These are phyloP conservation scores for Cremastinae sp. DNA, from an alignment of 2,888 invertebrate genomes.

Conservation along the genomic window DNA sequence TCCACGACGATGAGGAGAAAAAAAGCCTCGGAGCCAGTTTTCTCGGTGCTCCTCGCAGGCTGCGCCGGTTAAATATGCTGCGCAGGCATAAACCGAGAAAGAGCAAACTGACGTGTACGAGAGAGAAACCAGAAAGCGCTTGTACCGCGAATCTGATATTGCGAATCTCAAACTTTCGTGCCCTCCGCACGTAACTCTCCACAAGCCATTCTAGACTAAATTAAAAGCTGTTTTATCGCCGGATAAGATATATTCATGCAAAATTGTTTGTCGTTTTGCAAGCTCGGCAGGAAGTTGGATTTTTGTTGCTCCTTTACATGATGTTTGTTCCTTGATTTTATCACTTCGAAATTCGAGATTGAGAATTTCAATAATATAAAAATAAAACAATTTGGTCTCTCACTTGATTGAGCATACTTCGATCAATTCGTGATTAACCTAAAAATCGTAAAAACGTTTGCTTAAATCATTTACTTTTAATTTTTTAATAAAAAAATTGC, in stretches of 20 bases:
- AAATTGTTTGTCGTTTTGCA: background rate
- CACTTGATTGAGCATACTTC: no score
- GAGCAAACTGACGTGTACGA: slow-evolving; percentile 21
- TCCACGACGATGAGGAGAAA: slow-evolving; percentile 48
- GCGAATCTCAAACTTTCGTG: slow-evolving; percentile 37
- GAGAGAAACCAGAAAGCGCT: slow-evolving; percentile 43
- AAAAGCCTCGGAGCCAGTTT: slow-evolving; percentile 74
- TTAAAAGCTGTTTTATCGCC: slow-evolving; percentile 9
- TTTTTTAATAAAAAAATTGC: no score
- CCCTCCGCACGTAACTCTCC: slow-evolving; percentile 16
- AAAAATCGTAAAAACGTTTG: no score
- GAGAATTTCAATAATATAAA: no score
- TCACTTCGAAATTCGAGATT: no score
- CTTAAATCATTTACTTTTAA: no score
- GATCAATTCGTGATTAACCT: no score
- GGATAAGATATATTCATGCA: slow-evolving; percentile 4
- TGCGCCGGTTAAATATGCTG: slow-evolving; percentile 26
- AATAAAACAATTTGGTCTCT: no score
- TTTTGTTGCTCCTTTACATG: no score
- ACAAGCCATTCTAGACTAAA: slow-evolving; percentile 21
- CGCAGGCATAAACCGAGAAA: slow-evolving; percentile 22
- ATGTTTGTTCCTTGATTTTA: no score
- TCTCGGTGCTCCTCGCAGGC: slow-evolving; percentile 61
- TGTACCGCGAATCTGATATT: slow-evolving; percentile 54
- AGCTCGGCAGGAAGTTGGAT: no score